A percentile compares a stretch with the other conserved stretches of the same genome.
Evolutionary conservation across 2,888 invertebrate species (phyloP).

Genomic region (Drosophila sordidula): DNA sequence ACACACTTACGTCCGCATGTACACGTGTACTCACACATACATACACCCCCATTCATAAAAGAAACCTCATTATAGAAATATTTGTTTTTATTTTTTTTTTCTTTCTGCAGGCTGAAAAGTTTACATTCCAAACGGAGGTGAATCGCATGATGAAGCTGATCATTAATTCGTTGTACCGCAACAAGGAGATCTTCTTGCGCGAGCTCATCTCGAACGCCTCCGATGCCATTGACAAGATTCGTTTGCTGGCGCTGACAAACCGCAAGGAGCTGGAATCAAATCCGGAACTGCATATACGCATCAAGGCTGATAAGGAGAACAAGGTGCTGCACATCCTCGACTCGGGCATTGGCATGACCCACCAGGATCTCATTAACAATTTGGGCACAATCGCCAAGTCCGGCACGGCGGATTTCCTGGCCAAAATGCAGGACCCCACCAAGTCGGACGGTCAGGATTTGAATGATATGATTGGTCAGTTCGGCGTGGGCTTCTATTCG

Average conservation of each 20-base stretch:
- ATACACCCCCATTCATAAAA: background rate
- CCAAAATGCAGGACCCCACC: conserved; percentile 91
- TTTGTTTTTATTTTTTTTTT: background rate
- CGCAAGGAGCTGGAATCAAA: conserved; percentile 91
- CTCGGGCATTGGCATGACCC: conserved; percentile 99
- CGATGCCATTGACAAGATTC: conserved; percentile 99
- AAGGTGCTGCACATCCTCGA: conserved; percentile 97
- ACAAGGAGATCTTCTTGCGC: conserved; percentile 99
- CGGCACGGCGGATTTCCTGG: conserved; percentile 97
- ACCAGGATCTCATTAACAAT: conserved; percentile 96
- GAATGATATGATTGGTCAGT: conserved; percentile 99
- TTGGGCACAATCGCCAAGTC: conserved; percentile 99
- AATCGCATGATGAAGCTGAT: conserved; percentile 99
- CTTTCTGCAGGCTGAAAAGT: conserved; percentile 89
- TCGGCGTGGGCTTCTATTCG: conserved; percentile 99
- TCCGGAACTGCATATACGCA: conserved; percentile 94
- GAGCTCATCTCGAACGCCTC: conserved; percentile 99
- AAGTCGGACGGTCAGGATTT: conserved; percentile 88
- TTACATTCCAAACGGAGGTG: conserved; percentile 98
- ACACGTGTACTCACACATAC: background rate
- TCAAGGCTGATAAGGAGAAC: conserved; percentile 96
- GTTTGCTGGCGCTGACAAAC: conserved; percentile 96
- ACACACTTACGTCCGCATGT: too few relatives aligned
- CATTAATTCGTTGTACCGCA: conserved; percentile 99
- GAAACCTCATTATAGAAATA: background rate